These are phyloP conservation scores for Ptychadena robeensis DNA, from an alignment of 2,797 vertebrate species.

Conservation along the genomic window DNA sequence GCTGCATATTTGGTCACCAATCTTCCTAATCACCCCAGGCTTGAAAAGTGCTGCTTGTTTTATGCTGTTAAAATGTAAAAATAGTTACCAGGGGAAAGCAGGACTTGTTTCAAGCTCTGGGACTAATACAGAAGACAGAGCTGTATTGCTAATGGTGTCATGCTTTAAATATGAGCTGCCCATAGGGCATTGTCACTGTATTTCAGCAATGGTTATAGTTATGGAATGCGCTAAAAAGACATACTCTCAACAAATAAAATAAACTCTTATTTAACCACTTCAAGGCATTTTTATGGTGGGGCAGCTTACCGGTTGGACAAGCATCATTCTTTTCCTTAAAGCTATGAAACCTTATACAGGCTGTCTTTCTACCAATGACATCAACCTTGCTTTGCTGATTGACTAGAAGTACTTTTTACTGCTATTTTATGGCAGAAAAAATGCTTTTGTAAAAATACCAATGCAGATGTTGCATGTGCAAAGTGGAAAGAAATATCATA, in stretches of 20 bases:
- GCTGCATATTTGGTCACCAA: conserved; percentile 22
- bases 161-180: conserved; percentile 46
- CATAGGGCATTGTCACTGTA: conserved; percentile 25
- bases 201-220: conserved; percentile 25
- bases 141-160: conserved; percentile 47
- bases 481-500: too few species aligned
- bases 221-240: neutral
- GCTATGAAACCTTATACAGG: too few species aligned
- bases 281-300: neutral
- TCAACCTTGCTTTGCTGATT: too few species aligned
- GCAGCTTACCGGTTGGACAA: too few species aligned
- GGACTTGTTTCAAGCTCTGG: conserved; percentile 25
- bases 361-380: too few species aligned
- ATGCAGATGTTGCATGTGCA: too few species aligned
- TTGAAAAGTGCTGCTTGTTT: conserved; percentile 23
- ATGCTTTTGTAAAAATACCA: too few species aligned
- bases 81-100: neutral
- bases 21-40: conserved; percentile 28
- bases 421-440: too few species aligned
- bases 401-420: too few species aligned
- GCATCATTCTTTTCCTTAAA: too few species aligned
- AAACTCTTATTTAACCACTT: neutral
- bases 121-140: conserved; percentile 22
- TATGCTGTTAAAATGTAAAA: conserved; percentile 27
- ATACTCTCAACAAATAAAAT: neutral